Conservation (phyloP, 2,113 vertebrate genomes). For the Ia io region DNA sequence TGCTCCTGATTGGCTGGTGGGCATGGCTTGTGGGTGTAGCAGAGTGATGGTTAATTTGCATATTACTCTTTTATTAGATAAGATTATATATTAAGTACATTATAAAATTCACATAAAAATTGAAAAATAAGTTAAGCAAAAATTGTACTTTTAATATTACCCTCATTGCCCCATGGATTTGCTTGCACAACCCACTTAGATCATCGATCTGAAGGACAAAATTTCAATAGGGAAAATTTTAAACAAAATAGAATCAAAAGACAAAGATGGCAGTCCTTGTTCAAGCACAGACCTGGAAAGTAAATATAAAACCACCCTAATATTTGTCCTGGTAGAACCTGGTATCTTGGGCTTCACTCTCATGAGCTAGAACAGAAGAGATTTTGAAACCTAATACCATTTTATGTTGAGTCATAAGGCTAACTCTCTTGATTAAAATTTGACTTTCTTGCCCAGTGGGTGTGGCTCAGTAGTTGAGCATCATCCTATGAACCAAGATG, state of each 20-base stretch:
- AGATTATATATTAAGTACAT: not conserved
- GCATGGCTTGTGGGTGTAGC: no score
- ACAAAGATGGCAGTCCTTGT: not conserved
- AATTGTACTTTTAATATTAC: not conserved
- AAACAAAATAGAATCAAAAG: not conserved
- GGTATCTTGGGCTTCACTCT: not conserved
- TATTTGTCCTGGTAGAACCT: not conserved
- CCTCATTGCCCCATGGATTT: not conserved
- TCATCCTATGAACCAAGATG: no score
- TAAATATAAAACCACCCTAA: not conserved
- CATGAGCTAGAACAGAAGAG: not conserved
- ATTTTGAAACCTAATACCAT: not conserved
- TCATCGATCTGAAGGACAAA: not conserved
- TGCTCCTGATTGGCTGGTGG: no score
- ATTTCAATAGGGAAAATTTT: not conserved
- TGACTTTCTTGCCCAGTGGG: not conserved
- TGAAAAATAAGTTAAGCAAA: not conserved
- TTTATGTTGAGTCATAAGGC: not conserved
- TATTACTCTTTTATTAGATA: no score
- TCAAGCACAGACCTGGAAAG: not conserved
- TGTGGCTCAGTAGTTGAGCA: no score
- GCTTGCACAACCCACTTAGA: not conserved
- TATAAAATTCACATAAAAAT: not conserved
- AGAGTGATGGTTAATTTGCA: no score
- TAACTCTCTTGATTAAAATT: not conserved